Evolutionary conservation across 2,113 vertebrate genomes (phyloP), one percentile per base, ranked within the genome.

Genomic region (Neodon shergylaensis): DNA sequence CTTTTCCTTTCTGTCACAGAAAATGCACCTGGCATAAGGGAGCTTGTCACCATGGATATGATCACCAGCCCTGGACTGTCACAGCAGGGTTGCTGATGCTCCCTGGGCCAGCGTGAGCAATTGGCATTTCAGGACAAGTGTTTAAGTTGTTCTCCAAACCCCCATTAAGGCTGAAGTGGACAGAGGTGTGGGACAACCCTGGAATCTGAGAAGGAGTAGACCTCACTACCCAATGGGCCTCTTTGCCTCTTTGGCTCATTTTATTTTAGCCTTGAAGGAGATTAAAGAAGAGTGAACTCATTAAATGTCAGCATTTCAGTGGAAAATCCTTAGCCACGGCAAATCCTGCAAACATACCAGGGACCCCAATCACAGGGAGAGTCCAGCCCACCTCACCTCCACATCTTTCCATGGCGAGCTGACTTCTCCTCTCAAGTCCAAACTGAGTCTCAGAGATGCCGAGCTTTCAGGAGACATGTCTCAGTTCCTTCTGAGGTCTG

Each of bases 261-360:
- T 96, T 81, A 97, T 65, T 78, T 93, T 47, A 81, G 22, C 21
- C 88, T 90, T 84, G 28, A 89, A 89, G 16, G 68, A 82, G 39
- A 82, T n/a, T 91, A 4, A 33, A 76, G 70, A 52, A 3, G 58
- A 26, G 19, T 92, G 16, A 70, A 39, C 2, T 3, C 24, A 17
- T 21, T 72, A 88, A 73, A 36, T 93, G 89, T 83, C 58, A 79
- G 74, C 95, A 92, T 84, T 68, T 65, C 58, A 49, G 74, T 52
- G 90, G 42, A 72, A 81, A 76, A 94, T 95, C 65, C 42, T 96
- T 91, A 52, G 17, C 52, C 49, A n/a, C 9, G 90, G 22, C 36
- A 81, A 90, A 90, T 73, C 39, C 28, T 72, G 31, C 12, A 49
- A 42, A 83, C 19, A 72, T 63, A 47, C 42, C 68, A 0, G 6